A percentile compares a stretch with the other conserved stretches of the same genome.
Conservation (phyloP, 2,113 vertebrate species). For the Cebus imitator region DNA sequence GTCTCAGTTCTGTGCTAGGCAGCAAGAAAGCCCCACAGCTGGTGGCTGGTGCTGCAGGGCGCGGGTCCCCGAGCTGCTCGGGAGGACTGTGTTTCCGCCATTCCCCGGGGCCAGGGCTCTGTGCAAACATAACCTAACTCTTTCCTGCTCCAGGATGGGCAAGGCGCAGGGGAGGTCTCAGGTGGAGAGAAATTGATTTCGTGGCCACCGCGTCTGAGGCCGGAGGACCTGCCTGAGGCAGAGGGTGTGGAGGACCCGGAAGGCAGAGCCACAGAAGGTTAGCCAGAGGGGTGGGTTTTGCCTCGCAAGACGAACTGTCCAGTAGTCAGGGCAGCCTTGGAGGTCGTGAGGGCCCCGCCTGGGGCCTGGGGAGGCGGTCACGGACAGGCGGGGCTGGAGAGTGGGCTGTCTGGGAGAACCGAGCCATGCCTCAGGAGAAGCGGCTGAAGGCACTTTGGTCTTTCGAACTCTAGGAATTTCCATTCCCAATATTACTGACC, state of each 20-base stretch:
- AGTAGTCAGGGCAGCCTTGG: background rate
- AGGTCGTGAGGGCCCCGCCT: background rate
- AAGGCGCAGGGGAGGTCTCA: background rate
- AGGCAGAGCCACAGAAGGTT: background rate
- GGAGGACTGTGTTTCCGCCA: background rate
- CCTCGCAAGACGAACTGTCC: background rate
- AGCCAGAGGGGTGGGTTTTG: background rate
- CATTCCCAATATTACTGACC: background rate
- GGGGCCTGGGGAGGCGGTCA: background rate
- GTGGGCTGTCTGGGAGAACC: background rate
- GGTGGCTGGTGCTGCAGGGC: background rate
- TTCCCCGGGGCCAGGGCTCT: background rate
- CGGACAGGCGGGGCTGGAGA: background rate
- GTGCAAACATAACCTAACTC: background rate
- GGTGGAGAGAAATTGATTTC: too few relatives aligned
- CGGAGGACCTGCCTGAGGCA: background rate
- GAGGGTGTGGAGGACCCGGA: background rate
- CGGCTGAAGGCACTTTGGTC: background rate
- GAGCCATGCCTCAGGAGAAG: background rate
- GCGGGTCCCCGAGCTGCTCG: background rate
- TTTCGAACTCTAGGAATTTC: conserved; percentile 11
- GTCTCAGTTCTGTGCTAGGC: background rate
- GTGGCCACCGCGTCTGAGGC: background rate
- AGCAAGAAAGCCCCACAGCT: background rate
- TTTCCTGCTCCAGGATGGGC: background rate